Evolutionary conservation across 2,113 vertebrate species (phyloP).

Genomic region (Tragelaphus strepsiceros): DNA sequence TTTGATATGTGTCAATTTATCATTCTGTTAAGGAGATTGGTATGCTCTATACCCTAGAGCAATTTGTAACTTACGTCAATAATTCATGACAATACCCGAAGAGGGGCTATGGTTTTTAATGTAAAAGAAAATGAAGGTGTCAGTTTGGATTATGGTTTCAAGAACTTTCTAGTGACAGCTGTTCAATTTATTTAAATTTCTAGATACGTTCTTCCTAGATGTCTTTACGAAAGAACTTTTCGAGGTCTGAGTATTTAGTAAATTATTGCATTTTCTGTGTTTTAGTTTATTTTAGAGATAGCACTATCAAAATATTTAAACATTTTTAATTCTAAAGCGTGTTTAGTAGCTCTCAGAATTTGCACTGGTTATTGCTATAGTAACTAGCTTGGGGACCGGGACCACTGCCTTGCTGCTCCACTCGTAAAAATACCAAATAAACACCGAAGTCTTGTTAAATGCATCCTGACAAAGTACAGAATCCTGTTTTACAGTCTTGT

Average conservation of each 20-base stretch:
- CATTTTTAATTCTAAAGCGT: conserved; percentile 9
- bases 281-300: conserved; percentile 31
- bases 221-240: neutral
- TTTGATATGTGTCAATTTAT: neutral
- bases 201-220: neutral
- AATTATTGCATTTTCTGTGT: conserved; percentile 13
- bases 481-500: neutral
- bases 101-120: neutral
- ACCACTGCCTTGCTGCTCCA: neutral
- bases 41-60: neutral
- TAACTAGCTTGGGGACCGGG: neutral
- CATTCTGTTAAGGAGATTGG: neutral
- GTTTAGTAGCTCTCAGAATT: neutral
- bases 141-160: neutral
- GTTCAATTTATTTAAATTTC: conserved; percentile 29
- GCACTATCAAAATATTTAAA: conserved; percentile 52
- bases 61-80: neutral
- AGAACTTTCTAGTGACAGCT: neutral
- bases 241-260: neutral
- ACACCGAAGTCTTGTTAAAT: neutral
- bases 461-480: neutral
- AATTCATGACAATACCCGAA: neutral
- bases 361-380: neutral
- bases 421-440: neutral
- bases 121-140: conserved; percentile 1